Base-by-base conservation (phyloP, 2,113 vertebrate genomes). In the Rhizomys pruinosus region DNA sequence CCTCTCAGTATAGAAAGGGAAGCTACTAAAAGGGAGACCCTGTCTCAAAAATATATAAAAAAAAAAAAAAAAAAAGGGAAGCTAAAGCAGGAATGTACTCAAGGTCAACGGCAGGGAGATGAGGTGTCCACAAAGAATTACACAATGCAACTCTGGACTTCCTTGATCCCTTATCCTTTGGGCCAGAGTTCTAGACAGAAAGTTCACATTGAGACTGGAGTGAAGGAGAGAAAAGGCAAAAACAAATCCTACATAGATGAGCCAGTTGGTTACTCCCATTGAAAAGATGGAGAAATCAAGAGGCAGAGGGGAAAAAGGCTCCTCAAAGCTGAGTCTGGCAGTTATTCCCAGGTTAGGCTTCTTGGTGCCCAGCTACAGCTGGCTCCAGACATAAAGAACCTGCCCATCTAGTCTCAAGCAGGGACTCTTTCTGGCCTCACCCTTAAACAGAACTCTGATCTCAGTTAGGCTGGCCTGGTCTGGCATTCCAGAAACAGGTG, bases 301-400 rank as follows among this genome's bases (percentile, higher is more conserved):
- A 84, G 23, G n/a, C 6, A 89, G 80, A 94, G n/a, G 11, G 11
- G 11, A 52, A 11, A 76, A 95, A 85, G n/a, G 34, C 47, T 69
- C 37, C 57, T 93, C 85, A 85, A 88, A 90, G 79, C 90, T 86
- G 63, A 69, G 37, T 39, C n/a, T 34, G 29, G 95, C 77, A 93
- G 84, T n/a, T 52, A 74, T 81, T 47, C 71, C 78, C 61, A 29
- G 76, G 92, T 91, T 69, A 57, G 77, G 72, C 34, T 61, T 82
- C 78, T 78, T 71, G 42, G 23, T 87, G 82, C 92, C 92, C 93
- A 93, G 66, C 42, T 44, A 82, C 22, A 37, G 25, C 92, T 93
- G 73, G n/a, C 55, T 94, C 85, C 64, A 86, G 39, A 78, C 79
- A 84, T 37, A 76, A 93, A 91, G 82, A 97, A 94, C 74, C 77